phyloP scores from a whole-genome alignment of 1,140 invertebrate genomes.

The Penaeus indicus region DNA sequence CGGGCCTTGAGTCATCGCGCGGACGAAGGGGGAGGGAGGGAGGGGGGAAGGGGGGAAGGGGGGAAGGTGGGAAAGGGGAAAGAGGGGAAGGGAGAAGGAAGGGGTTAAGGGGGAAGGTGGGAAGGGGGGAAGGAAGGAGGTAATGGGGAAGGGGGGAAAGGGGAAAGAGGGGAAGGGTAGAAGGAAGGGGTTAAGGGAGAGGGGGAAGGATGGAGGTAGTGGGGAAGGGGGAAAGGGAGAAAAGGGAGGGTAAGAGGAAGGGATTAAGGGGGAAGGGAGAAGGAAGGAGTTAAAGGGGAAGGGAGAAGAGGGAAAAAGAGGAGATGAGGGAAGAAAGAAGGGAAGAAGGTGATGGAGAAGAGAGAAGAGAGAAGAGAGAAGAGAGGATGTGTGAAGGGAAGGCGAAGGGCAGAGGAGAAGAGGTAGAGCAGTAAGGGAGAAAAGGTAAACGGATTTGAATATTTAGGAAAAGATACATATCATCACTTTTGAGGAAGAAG shows the following conservation, averaged over 20 bases:
- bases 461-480: too few species aligned
- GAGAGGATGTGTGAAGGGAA: neutral
- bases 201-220: neutral
- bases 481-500: too few species aligned
- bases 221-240: neutral
- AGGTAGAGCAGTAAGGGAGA: neutral
- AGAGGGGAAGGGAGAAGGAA: neutral
- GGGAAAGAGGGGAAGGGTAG: neutral
- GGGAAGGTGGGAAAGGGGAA: neutral
- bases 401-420: neutral
- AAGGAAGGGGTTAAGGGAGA: neutral
- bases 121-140: neutral
- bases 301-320: neutral
- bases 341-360: neutral
- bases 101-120: neutral
- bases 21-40: too few species aligned
- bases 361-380: too few species aligned
- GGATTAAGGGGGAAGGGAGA: neutral
- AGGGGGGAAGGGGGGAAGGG: too few species aligned
- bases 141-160: neutral
- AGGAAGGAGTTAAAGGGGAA: neutral
- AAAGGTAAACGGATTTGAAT: too few species aligned
- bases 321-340: neutral
- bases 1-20: too few species aligned
- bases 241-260: neutral